Base-by-base conservation (phyloP, 1,140 invertebrate species). In the Nymphalis io region DNA sequence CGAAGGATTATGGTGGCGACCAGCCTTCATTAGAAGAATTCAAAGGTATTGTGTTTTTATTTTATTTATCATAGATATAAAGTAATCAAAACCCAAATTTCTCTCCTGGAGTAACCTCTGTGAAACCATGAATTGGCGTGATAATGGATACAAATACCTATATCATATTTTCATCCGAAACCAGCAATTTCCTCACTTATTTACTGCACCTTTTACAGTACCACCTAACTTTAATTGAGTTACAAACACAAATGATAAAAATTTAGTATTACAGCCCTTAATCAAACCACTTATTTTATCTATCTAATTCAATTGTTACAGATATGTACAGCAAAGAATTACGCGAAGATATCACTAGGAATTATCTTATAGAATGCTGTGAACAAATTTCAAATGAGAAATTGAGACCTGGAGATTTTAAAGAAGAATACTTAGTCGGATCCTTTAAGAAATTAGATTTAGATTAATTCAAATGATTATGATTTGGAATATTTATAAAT, bases 1-100 rank as follows among this genome's bases (percentile, higher is more conserved):
- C 93, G 0, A 83, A 84, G 12, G 92, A 93, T 46, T 93, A 92
- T 72, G 92, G 92, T 0, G 93, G 93, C 11, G 80, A 84, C 0
- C 75, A 87, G n/a, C 80, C 73, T 20, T 78, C 77, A 27, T 51
- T 88, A 16, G 70, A 79, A 10, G 81, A 85, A 23, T 79, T 89
- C 23, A 80, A 81, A 79, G 82, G 85, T 85, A 68, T 44, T 16
- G 6, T 40, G 33, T 48, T 27, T 44, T 46, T 11, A 46, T 3
- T 13, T 33, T 61, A n/a, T 21, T 60, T 18, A 59, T 15, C 12
- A 59, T 38, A 33, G 15, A 51, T 53, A 53, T 68, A 51, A 68
- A 21, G n/a, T 70, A 20, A 33, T 0, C 27, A 33, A n/a, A n/a
- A n/a, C n/a, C n/a, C n/a, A n/a, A n/a, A n/a, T n/a, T n/a, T n/a